These are phyloP conservation scores for Xenus cinereus DNA, from an alignment of 2,113 vertebrate species.

Conservation along the genomic window DNA sequence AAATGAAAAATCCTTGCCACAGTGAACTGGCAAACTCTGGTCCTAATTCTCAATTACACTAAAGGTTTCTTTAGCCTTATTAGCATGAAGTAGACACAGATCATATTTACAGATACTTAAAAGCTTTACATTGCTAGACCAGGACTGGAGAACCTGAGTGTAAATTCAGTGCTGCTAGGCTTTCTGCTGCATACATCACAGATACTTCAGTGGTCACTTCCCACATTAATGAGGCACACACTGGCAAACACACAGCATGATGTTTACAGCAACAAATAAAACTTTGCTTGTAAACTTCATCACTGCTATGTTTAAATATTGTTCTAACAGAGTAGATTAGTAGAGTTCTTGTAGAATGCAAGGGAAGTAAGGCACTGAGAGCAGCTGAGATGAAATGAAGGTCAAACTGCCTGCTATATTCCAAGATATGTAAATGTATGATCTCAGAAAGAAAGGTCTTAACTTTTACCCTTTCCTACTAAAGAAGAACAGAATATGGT, in stretches of 20 bases:
- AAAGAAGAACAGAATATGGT: background rate
- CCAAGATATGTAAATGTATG: background rate
- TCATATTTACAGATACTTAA: background rate
- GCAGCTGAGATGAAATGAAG: background rate
- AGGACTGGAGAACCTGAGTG: background rate
- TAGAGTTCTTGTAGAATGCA: background rate
- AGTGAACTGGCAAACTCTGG: background rate
- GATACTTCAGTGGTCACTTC: background rate
- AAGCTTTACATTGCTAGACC: background rate
- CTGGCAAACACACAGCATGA: background rate
- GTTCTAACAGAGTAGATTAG: background rate
- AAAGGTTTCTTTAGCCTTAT: background rate
- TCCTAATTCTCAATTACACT: background rate
- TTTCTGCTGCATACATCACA: background rate
- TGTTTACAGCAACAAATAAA: background rate
- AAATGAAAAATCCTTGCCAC: background rate
- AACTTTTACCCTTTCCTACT: background rate
- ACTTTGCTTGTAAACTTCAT: background rate
- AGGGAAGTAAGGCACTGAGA: background rate
- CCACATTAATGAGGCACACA: background rate
- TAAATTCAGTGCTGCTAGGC: background rate
- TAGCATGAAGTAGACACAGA: background rate
- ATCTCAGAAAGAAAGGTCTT: background rate
- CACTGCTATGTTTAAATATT: background rate
- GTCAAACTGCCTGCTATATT: background rate